Percentiles rank a stretch among this genome's conserved stretches.
Evolutionary conservation across 1,140 invertebrate species (phyloP).

Genomic region (Drosophila sp.): DNA sequence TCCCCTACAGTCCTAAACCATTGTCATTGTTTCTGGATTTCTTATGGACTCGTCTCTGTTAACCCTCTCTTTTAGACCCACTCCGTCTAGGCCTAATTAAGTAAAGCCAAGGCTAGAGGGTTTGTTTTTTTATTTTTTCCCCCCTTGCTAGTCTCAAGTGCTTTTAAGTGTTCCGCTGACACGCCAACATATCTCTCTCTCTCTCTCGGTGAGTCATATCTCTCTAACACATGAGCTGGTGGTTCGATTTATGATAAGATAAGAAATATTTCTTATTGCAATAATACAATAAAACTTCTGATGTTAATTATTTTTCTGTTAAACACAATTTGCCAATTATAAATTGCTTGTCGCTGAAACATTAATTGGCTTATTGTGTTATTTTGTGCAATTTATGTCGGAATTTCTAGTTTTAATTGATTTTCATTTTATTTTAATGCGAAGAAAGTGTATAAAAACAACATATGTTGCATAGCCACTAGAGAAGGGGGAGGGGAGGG

Average conservation of each 20-base stretch:
- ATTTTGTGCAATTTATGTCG: not conserved
- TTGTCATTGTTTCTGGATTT: slow-evolving; percentile 67
- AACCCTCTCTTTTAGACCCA: not conserved
- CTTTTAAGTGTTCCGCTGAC: slow-evolving; percentile 52
- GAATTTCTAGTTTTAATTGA: slow-evolving; percentile 3
- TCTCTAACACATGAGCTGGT: not conserved
- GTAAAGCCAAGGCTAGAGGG: slow-evolving; percentile 25
- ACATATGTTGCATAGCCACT: not conserved
- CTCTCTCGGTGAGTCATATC: slow-evolving; percentile 10
- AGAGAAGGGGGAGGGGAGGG: too few relatives aligned
- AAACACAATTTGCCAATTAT: slow-evolving; percentile 8
- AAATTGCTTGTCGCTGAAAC: not conserved
- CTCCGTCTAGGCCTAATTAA: slow-evolving; percentile 43
- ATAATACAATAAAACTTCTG: not conserved
- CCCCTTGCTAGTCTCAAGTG: slow-evolving; percentile 47
- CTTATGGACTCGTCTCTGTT: slow-evolving; percentile 24
- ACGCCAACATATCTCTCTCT: slow-evolving; percentile 40
- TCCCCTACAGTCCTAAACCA: slow-evolving; percentile 27
- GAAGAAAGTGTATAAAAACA: not conserved
- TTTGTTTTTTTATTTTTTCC: slow-evolving; percentile 37
- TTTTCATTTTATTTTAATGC: not conserved
- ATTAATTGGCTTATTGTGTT: not conserved
- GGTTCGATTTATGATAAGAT: not conserved
- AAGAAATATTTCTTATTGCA: not conserved
- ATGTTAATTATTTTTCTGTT: slow-evolving; percentile 9